phyloP scores from a whole-genome alignment of 2,888 invertebrate genomes.

The Sacculina carcini region DNA sequence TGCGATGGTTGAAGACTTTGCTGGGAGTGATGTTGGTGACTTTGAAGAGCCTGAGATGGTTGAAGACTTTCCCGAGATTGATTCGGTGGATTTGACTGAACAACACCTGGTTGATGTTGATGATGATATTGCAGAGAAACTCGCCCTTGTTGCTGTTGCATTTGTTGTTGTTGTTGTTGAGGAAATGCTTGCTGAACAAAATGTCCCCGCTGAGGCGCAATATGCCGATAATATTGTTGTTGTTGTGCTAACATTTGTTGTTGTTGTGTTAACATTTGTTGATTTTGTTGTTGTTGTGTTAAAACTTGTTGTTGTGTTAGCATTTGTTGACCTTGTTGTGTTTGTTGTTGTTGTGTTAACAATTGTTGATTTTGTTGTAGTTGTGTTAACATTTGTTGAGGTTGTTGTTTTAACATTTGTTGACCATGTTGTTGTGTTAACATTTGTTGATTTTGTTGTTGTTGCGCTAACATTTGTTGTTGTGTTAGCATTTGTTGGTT shows the following conservation, averaged over 20 bases:
- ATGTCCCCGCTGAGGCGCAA: not conserved
- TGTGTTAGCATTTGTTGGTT: slow-evolving; percentile 8
- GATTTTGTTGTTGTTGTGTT: slow-evolving; percentile 5
- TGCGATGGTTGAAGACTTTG: too few species aligned
- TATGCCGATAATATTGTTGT: slow-evolving; percentile 10
- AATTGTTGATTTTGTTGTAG: slow-evolving; percentile 6
- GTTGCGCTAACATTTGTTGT: slow-evolving; percentile 7
- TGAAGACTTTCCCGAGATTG: too few species aligned
- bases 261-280: slow-evolving; percentile 3
- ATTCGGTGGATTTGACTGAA: too few species aligned
- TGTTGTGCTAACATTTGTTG: slow-evolving; percentile 7
- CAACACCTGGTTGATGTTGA: too few species aligned
- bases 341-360: slow-evolving; percentile 12
- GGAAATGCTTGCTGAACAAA: not conserved
- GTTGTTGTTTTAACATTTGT: not conserved
- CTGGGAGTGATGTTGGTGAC: too few species aligned
- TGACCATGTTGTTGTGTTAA: not conserved
- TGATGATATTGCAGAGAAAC: not conserved
- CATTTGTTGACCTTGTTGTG: slow-evolving; percentile 8
- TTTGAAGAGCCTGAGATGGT: too few species aligned
- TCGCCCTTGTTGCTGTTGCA: not conserved
- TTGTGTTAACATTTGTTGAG: not conserved
- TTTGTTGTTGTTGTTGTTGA: not conserved
- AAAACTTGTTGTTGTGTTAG: slow-evolving; percentile 4
- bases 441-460: slow-evolving; percentile 4